Percentiles rank a stretch among this genome's conserved stretches.
phyloP scores from a whole-genome alignment of 1,140 invertebrate genomes.

The Hycleus cichorii region DNA sequence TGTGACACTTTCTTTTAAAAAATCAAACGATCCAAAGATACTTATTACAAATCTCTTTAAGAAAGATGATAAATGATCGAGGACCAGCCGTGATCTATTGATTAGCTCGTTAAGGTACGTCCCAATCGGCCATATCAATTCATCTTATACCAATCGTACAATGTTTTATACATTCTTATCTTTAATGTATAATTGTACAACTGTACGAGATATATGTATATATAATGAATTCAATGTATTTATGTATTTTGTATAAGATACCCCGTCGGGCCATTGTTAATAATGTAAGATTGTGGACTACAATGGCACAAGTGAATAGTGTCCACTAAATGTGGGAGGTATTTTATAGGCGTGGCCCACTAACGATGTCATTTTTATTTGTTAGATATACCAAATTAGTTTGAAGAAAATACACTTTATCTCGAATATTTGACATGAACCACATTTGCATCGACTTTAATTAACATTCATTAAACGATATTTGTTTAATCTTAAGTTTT shows the following conservation, averaged over 20 bases:
- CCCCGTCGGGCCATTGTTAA: conserved; percentile 39
- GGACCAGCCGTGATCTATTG: conserved; percentile 40
- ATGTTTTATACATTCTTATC: background rate
- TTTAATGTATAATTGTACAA: conserved; percentile 6
- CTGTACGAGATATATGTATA: conserved; percentile 37
- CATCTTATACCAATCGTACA: background rate
- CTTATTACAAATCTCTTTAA: conserved; percentile 41
- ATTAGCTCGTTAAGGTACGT: conserved; percentile 39
- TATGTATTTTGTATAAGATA: conserved; percentile 41
- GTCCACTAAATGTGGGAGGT: conserved; percentile 36
- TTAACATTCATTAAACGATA: conserved; percentile 16
- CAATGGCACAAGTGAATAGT: conserved; percentile 32
- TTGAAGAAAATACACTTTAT: conserved; percentile 20
- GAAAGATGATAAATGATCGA: conserved; percentile 39
- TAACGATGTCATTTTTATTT: conserved; percentile 31
- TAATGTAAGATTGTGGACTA: conserved; percentile 38
- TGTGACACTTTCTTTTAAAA: conserved; percentile 33
- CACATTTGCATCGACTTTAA: conserved; percentile 24
- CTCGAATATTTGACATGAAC: conserved; percentile 2
- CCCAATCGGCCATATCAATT: conserved; percentile 25
- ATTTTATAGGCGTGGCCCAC: conserved; percentile 30
- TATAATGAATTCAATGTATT: conserved; percentile 42
- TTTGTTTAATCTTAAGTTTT: too few species aligned
- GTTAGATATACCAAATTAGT: conserved; percentile 28
- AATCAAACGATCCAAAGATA: conserved; percentile 31